Conservation (phyloP, 2,797 vertebrate species). For the Diplodus sargus region DNA sequence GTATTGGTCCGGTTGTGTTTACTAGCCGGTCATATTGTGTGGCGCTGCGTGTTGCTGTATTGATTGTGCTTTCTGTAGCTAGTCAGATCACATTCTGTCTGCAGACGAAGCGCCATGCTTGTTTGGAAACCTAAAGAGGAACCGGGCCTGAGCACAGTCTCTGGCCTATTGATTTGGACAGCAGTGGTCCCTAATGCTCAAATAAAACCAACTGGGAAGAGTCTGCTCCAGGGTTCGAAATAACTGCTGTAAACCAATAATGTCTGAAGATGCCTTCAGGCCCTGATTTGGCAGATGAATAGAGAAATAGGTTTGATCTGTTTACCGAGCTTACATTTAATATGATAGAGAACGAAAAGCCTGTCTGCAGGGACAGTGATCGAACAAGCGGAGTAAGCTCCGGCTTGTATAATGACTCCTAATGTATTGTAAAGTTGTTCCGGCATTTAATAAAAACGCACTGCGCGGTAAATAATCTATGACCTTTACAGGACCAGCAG, state of each 20-base stretch:
- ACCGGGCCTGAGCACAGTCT: constrained; percentile 15
- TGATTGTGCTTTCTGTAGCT: constrained; percentile 1
- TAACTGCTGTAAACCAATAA: constrained; percentile 43
- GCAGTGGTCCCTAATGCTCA: constrained; percentile 21
- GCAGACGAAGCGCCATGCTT: constrained; percentile 28
- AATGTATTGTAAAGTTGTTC: background rate
- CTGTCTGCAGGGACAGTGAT: constrained; percentile 4
- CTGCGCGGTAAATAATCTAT: constrained; percentile 22
- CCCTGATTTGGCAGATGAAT: constrained; percentile 41
- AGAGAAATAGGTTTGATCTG: constrained; percentile 40
- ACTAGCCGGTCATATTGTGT: background rate
- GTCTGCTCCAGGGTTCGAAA: constrained; percentile 48
- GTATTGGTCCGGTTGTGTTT: background rate
- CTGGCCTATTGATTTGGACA: constrained; percentile 42
- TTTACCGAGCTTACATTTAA: constrained; percentile 23
- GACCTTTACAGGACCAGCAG: constrained; percentile 16
- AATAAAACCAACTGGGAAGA: constrained; percentile 16
- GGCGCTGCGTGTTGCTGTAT: background rate
- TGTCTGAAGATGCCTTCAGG: constrained; percentile 44
- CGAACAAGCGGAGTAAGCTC: background rate
- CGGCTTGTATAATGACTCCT: background rate
- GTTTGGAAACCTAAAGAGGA: constrained; percentile 19
- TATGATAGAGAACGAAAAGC: background rate
- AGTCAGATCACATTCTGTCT: constrained; percentile 21
- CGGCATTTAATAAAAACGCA: constrained; percentile 12